phyloP scores from a whole-genome alignment of 2,888 invertebrate species.

The Marasmarcha lunaedactyla region DNA sequence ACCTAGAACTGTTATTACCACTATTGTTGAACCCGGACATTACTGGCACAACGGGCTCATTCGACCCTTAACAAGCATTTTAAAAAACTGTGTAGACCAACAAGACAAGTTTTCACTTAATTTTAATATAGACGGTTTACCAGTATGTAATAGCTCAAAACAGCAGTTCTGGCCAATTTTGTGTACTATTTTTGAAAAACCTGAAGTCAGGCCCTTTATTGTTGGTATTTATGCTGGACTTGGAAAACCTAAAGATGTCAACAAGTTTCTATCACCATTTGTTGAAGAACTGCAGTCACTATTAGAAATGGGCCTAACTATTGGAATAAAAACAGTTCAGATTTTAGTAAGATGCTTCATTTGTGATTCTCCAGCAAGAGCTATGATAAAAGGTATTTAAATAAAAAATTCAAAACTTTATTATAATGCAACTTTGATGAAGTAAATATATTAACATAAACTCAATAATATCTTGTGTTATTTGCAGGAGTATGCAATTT shows the following conservation, averaged over 20 bases:
- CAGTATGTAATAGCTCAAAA: slow-evolving; percentile 9
- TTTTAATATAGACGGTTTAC: slow-evolving; percentile 10
- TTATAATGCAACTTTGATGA: too few relatives aligned
- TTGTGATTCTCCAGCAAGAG: slow-evolving; percentile 9
- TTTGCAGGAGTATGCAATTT: slow-evolving; percentile 13
- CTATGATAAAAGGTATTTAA: slow-evolving; percentile 6
- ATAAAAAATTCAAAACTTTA: too few relatives aligned
- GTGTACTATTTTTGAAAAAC: slow-evolving; percentile 6
- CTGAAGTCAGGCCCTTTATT: slow-evolving; percentile 1
- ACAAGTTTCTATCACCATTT: too few relatives aligned
- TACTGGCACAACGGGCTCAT: too few relatives aligned
- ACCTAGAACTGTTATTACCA: too few relatives aligned
- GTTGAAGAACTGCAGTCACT: too few relatives aligned
- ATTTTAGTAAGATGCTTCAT: slow-evolving; percentile 6
- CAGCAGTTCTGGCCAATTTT: slow-evolving; percentile 8
- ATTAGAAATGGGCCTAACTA: too few relatives aligned
- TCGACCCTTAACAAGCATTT: too few relatives aligned
- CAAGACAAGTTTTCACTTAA: too few relatives aligned
- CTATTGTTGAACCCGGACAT: too few relatives aligned
- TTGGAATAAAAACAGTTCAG: slow-evolving; percentile 1
- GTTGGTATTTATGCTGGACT: background rate
- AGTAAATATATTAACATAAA: background rate
- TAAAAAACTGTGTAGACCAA: too few relatives aligned
- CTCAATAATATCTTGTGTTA: slow-evolving; percentile 1
- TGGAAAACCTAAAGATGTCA: too few relatives aligned